phyloP scores from a whole-genome alignment of 2,888 invertebrate genomes.

The Eilema depressum region DNA sequence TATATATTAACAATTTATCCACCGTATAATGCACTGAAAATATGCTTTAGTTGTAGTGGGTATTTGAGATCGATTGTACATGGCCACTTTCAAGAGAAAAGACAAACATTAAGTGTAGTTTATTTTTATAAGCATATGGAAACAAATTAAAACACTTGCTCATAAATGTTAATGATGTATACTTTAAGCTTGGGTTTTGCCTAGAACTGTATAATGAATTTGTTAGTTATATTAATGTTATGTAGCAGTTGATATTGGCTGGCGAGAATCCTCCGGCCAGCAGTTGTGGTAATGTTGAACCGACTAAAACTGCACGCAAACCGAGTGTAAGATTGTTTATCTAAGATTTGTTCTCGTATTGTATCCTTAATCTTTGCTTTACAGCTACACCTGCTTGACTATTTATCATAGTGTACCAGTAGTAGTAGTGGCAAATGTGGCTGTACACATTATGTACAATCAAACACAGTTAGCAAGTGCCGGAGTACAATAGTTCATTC shows the following conservation, averaged over 20 bases:
- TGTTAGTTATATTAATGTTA: background rate
- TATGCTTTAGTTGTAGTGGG: background rate
- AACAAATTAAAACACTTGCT: background rate
- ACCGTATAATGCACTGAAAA: background rate
- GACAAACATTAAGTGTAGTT: background rate
- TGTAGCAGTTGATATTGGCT: background rate
- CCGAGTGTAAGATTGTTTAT: background rate
- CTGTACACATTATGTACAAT: background rate
- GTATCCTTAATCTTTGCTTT: background rate
- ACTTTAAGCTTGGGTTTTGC: background rate
- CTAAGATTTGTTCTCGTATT: background rate
- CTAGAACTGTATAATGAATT: conserved; percentile 4
- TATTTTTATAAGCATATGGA: background rate
- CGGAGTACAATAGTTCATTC: background rate
- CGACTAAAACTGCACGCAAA: no score
- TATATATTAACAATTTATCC: background rate
- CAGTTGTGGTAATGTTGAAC: no score
- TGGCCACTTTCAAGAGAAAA: background rate
- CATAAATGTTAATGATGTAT: background rate
- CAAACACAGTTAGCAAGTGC: background rate
- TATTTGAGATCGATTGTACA: background rate
- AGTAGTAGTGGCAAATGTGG: background rate
- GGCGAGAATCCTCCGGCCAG: no score
- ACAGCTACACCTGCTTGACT: no score
- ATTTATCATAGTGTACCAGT: background rate